Percentiles rank a stretch among this genome's conserved stretches.
These are phyloP conservation scores for Macrotus californicus DNA, from an alignment of 2,113 vertebrate genomes.

Conservation along the genomic window DNA sequence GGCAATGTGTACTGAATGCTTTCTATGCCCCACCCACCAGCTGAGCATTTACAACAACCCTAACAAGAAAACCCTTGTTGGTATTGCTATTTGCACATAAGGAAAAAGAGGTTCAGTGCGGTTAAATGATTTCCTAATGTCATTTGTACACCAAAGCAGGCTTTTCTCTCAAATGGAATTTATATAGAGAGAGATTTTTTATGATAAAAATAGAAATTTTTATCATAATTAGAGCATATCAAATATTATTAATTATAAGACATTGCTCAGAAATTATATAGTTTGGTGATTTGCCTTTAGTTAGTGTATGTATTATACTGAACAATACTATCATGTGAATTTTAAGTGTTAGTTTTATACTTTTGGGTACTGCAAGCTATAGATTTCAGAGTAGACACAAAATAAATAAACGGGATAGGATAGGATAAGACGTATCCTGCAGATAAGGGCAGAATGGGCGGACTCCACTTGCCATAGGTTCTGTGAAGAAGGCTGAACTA, in stretches of 20 bases:
- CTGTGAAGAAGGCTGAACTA: not conserved
- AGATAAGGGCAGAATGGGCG: not conserved
- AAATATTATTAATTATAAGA: not conserved
- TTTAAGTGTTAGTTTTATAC: not conserved
- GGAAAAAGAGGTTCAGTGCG: not conserved
- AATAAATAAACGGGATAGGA: not conserved
- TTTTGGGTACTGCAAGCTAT: not conserved
- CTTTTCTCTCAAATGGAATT: not conserved
- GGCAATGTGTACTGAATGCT: not conserved
- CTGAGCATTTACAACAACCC: not conserved
- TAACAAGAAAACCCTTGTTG: not conserved
- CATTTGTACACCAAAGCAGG: not conserved
- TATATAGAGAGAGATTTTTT: no score
- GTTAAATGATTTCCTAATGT: not conserved
- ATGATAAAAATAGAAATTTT: not conserved
- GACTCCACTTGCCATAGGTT: fast-evolving
- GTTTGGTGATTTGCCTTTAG: not conserved
- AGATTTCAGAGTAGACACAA: not conserved
- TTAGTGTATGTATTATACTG: not conserved
- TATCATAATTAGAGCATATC: not conserved
- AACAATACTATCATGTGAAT: not conserved
- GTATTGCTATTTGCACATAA: not conserved
- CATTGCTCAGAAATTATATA: not conserved
- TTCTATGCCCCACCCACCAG: not conserved
- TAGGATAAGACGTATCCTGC: not conserved